These are phyloP conservation scores for Drosophila mettleri DNA, from an alignment of 2,888 invertebrate genomes.

Conservation along the genomic window DNA sequence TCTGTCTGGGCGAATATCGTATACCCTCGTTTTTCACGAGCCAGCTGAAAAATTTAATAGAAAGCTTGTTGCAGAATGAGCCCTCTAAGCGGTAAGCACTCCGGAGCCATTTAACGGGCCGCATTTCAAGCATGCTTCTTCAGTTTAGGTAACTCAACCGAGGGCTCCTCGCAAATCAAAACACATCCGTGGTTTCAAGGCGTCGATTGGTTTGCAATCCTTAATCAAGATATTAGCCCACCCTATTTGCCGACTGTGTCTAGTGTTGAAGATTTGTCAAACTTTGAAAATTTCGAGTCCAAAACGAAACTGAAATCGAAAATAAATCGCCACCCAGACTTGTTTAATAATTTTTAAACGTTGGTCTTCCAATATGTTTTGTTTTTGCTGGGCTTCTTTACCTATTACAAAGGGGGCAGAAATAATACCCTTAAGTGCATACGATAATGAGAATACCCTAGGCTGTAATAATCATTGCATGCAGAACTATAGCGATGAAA, in stretches of 20 bases:
- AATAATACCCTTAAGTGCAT: not conserved
- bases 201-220: slow-evolving; percentile 92
- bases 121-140: slow-evolving; percentile 17
- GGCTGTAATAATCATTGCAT: too few relatives aligned
- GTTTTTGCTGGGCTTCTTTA: not conserved
- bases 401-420: too few relatives aligned
- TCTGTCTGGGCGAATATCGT: slow-evolving; percentile 94
- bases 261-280: slow-evolving; percentile 88
- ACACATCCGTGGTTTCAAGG: slow-evolving; percentile 94
- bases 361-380: slow-evolving; percentile 39
- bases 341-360: slow-evolving; percentile 75
- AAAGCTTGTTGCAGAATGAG: slow-evolving; percentile 92
- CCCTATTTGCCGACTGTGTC: slow-evolving; percentile 87
- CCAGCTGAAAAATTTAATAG: slow-evolving; percentile 92
- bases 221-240: slow-evolving; percentile 90
- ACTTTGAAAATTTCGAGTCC: slow-evolving; percentile 86
- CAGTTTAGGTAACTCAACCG: slow-evolving; percentile 93
- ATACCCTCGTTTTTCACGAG: slow-evolving; percentile 93
- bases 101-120: not conserved
- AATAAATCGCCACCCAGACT: slow-evolving; percentile 75
- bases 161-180: slow-evolving; percentile 94
- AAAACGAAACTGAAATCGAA: slow-evolving; percentile 61
- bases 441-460: not conserved
- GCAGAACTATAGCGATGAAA: too few relatives aligned
- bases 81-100: slow-evolving; percentile 88